These are phyloP conservation scores for Phaonia tiefii DNA, from an alignment of 2,888 invertebrate genomes.

Conservation along the genomic window DNA sequence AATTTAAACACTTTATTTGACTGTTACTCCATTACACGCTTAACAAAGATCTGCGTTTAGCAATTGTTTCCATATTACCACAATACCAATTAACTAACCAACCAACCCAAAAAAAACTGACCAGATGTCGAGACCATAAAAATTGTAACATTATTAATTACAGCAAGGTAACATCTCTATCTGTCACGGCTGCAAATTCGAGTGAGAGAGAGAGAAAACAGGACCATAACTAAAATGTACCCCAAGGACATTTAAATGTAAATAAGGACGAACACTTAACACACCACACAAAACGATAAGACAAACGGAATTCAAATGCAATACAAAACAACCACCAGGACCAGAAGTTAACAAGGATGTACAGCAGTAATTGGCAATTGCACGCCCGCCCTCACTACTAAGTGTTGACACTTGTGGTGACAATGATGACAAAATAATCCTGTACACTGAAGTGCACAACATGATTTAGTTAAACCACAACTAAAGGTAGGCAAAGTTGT, in stretches of 20 bases:
- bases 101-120: constrained; percentile 52
- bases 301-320: constrained; percentile 38
- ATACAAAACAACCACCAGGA: constrained; percentile 53
- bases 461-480: background rate
- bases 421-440: constrained; percentile 71
- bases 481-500: constrained; percentile 30
- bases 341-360: background rate
- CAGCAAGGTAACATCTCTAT: constrained; percentile 31
- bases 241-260: constrained; percentile 60
- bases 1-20: no score
- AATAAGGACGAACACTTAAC: constrained; percentile 21
- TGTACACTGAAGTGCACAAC: constrained; percentile 43
- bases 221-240: constrained; percentile 55
- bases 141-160: constrained; percentile 60
- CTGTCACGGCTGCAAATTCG: constrained; percentile 26
- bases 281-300: constrained; percentile 23
- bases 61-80: no score
- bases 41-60: no score
- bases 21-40: no score
- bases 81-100: no score
- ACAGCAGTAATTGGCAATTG: constrained; percentile 69
- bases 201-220: no score
- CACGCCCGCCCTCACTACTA: constrained; percentile 59
- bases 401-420: constrained; percentile 69
- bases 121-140: constrained; percentile 66